These are phyloP conservation scores for Phoxinus phoxinus DNA, from an alignment of 2,113 vertebrate genomes.

Conservation along the genomic window DNA sequence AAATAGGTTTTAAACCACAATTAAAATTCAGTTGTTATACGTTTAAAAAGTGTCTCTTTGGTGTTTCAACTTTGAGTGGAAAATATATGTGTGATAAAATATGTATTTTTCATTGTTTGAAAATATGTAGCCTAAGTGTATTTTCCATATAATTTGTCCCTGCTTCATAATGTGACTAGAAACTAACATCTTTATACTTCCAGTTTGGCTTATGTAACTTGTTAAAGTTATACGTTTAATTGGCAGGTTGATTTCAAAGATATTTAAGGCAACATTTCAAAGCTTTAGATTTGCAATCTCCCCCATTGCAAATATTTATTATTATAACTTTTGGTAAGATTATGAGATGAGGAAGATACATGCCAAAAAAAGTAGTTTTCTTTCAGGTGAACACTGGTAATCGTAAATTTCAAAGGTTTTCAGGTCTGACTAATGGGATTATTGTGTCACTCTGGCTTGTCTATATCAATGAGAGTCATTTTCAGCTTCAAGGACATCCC, in stretches of 20 bases:
- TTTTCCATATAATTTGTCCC: not conserved
- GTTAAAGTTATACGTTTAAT: not conserved
- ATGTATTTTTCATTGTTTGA: too few species aligned
- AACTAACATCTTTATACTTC: not conserved
- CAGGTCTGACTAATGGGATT: conserved; percentile 7
- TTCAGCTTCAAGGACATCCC: conserved; percentile 41
- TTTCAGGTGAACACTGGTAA: not conserved
- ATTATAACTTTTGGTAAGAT: not conserved
- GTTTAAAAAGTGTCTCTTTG: too few species aligned
- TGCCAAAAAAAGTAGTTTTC: not conserved
- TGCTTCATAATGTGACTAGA: not conserved
- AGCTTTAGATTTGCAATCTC: too few species aligned
- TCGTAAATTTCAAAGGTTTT: conserved; percentile 40
- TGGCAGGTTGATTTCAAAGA: not conserved
- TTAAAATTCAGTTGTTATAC: not conserved
- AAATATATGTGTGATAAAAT: too few species aligned
- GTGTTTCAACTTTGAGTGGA: too few species aligned
- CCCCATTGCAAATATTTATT: not conserved
- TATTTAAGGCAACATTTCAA: too few species aligned
- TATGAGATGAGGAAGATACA: not conserved
- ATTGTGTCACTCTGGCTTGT: conserved; percentile 1
- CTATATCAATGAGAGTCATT: conserved; percentile 46
- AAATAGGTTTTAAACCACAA: not conserved
- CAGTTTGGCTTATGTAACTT: not conserved
- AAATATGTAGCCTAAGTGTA: not conserved